Base-by-base conservation (phyloP, 2,113 vertebrate genomes). In the Hoplias malabaricus region DNA sequence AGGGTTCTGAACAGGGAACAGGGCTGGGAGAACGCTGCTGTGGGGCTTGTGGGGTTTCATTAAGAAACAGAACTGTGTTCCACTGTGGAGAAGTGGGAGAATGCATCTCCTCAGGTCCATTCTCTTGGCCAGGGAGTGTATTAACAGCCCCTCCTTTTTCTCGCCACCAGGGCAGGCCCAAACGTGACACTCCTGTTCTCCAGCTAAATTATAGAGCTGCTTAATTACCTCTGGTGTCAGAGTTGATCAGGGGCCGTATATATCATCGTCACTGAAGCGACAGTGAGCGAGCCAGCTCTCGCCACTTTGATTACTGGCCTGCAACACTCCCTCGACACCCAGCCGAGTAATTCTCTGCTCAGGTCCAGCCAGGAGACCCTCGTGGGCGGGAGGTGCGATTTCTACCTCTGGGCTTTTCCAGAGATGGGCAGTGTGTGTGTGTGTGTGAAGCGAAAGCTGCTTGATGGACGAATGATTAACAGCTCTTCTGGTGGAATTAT, bases 191-290 rank as follows among this genome's bases (percentile, higher is more conserved):
- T 80, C 84, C 84, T 84, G 80, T 83, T 79, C 80, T 85, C 67
- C 83, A 79, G 85, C 85, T 86, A 89, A 90, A 91, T 92, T 89
- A 91, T 85, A 86, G 78, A 81, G 84, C 81, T 73, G 75, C 78
- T 87, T 91, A 89, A 93, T 92, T 90, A 89, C 88, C n/a, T 82
- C 78, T 83, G 75, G 86, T 89, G 92, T 89, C 90, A 83, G 82
- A 61, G 84, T 85, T 73, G 87, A 89, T 91, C 89, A 89, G 82
- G 73, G 72, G 83, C 68, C 65, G 79, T 84, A 89, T 92, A 89
- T 56, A 82, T 91, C 89, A 90, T 86, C 67, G 77, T 68, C 77
- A 65, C 59, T 33, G 31, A 16, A 53, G 57, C 23, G 36, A 65
- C 34, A 23, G 62, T 43, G 75, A 78, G 71, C 46, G 34, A 42